A percentile compares a stretch with the other conserved stretches of the same genome.
Conservation (phyloP, 2,113 vertebrate species). For the Mirounga angustirostris region DNA sequence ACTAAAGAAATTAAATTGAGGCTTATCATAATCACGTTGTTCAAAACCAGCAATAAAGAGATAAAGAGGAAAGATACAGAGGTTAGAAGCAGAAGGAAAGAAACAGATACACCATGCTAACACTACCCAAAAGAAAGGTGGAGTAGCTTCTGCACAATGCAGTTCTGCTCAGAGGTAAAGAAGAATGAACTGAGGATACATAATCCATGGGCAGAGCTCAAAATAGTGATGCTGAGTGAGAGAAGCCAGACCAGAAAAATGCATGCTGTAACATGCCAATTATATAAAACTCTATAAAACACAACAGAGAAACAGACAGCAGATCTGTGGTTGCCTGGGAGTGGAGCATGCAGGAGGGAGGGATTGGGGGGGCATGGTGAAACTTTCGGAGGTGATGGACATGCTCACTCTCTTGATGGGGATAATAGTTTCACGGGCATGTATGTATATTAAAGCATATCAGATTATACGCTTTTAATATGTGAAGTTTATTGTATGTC, state of each 20-base stretch:
- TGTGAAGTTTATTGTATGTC: accelerated
- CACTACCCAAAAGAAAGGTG: background rate
- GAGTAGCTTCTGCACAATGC: accelerated
- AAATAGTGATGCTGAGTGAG: background rate
- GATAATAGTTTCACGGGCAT: accelerated
- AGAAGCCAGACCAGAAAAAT: accelerated
- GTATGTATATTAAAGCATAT: accelerated
- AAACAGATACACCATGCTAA: accelerated
- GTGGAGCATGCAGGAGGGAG: background rate
- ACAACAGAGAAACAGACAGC: background rate
- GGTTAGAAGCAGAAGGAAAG: background rate
- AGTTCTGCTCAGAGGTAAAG: accelerated
- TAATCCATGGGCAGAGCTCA: accelerated
- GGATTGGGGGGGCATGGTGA: accelerated
- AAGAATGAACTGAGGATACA: accelerated
- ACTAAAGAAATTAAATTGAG: background rate
- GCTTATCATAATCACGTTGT: background rate
- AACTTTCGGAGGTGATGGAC: accelerated
- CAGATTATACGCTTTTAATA: too few species aligned
- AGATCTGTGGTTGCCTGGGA: background rate
- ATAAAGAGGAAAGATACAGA: background rate
- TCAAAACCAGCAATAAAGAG: background rate
- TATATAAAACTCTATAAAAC: background rate
- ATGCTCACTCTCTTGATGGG: accelerated
- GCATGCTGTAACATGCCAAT: background rate